Conservation (phyloP, 2,888 invertebrate species). For the Epinotia demarniana region DNA sequence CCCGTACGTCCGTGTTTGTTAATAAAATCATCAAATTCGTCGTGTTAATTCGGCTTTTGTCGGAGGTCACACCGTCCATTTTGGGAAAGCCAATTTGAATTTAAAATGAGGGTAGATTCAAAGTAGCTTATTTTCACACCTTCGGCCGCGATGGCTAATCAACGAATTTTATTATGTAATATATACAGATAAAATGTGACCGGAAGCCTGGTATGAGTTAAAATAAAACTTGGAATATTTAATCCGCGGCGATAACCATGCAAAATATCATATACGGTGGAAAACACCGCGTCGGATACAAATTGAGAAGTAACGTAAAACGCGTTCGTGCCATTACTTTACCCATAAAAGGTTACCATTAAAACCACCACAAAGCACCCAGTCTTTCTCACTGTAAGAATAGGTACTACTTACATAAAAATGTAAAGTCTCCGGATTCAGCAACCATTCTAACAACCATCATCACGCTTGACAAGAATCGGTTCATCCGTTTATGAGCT, state of each 20-base stretch:
- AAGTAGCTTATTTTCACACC: constrained; percentile 37
- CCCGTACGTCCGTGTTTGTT: constrained; percentile 10
- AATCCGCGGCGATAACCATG: background rate
- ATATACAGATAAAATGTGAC: background rate
- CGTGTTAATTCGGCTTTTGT: constrained; percentile 15
- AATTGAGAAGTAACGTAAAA: too few relatives aligned
- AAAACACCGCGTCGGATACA: too few relatives aligned
- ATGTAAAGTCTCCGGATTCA: too few relatives aligned
- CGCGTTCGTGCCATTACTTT: too few relatives aligned
- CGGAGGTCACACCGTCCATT: constrained; percentile 35
- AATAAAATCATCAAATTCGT: constrained; percentile 29
- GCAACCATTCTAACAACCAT: too few relatives aligned
- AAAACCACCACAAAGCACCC: too few relatives aligned
- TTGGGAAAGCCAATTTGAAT: constrained; percentile 39
- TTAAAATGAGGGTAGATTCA: constrained; percentile 42
- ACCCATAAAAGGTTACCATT: too few relatives aligned
- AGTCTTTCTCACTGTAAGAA: too few relatives aligned
- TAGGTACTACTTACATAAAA: too few relatives aligned
- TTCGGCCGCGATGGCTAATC: constrained; percentile 29
- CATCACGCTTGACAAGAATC: too few relatives aligned
- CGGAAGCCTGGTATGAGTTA: background rate
- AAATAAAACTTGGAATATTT: background rate
- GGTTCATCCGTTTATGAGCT: too few relatives aligned
- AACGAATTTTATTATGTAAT: constrained; percentile 24
- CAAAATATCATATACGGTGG: too few relatives aligned